Percentiles rank a stretch among this genome's conserved stretches.
Evolutionary conservation across 2,888 invertebrate genomes (phyloP).

Genomic region (Syrista parreyssii): DNA sequence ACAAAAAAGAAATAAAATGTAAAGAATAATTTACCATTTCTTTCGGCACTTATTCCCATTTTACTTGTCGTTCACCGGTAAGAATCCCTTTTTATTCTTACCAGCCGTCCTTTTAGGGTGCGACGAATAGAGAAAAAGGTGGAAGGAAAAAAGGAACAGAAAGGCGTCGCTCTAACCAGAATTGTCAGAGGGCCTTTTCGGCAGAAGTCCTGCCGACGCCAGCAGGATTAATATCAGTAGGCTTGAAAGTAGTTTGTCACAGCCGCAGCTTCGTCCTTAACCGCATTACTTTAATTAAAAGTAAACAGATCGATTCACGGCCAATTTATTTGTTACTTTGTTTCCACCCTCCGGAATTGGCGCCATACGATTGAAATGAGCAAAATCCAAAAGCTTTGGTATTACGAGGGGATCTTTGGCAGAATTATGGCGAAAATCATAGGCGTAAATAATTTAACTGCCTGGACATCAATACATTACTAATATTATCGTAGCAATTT

Average conservation of each 20-base stretch:
- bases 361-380: not conserved
- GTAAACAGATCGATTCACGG: conserved; percentile 14
- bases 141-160: not conserved
- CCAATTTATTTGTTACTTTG: conserved; percentile 7
- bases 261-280: conserved; percentile 8
- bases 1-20: not conserved
- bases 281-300: conserved; percentile 20
- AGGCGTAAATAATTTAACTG: too few species aligned
- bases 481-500: too few species aligned
- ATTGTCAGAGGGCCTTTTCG: not conserved
- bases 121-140: not conserved
- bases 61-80: not conserved
- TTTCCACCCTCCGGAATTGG: not conserved
- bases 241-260: conserved; percentile 8
- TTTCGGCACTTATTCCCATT: not conserved
- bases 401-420: not conserved
- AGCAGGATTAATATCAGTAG: not conserved
- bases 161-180: not conserved
- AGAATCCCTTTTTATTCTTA: not conserved
- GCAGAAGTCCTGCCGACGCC: not conserved
- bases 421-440: not conserved
- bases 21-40: not conserved
- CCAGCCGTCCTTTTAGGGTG: not conserved
- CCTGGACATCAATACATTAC: too few species aligned
- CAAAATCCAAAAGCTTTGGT: not conserved